Base-by-base conservation (phyloP, 2,797 vertebrate species). In the Orestias chungarensis region DNA sequence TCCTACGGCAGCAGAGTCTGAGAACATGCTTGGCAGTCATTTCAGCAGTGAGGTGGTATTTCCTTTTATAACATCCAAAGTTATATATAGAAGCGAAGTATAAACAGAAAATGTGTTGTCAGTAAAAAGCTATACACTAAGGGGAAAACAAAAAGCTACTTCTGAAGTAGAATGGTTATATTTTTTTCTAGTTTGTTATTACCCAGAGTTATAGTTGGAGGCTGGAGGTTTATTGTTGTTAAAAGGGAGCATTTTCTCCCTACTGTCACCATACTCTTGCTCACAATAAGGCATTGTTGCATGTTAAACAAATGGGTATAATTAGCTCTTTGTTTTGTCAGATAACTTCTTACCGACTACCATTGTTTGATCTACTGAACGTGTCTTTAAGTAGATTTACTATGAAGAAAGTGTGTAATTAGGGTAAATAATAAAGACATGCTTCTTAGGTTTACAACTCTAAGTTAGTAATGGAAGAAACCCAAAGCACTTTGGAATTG, bases 1-100 rank as follows among this genome's bases (percentile, higher is more conserved):
- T 70, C 67, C 54, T 66, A 57, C 29, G 27, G 64, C 74, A 73
- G 54, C 47, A 18, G 42, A 42, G 61, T 23, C 77, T 46, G 35
- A 67, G 29, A 52, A 29, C 40, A 75, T 20, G 50, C 46, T 76
- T 71, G 50, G 43, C 64, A 44, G 3, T 10, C 6, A 38, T 33
- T 18, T 68, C n/a, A 52, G 25, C n/a, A 27, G 8, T 50, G 6
- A 10, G 17, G 17, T 17, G 6, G 15, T 55, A 31, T 8, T 54
- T 54, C 6, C 27, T 31, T 31, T 9, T 29, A 55, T 29, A 55
- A 31, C 27, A 55, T 17, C 54, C 9, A 23, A 59, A 1, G 9
- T 20, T 38, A 59, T 59, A 38, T 38, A 35, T 59, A 20, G 15
- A 23, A 23, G 33, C 8, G 20, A 20, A 57, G 3, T 10, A 20